These are phyloP conservation scores for Drosophila rhopaloa DNA, from an alignment of 1,140 invertebrate genomes.

Conservation along the genomic window DNA sequence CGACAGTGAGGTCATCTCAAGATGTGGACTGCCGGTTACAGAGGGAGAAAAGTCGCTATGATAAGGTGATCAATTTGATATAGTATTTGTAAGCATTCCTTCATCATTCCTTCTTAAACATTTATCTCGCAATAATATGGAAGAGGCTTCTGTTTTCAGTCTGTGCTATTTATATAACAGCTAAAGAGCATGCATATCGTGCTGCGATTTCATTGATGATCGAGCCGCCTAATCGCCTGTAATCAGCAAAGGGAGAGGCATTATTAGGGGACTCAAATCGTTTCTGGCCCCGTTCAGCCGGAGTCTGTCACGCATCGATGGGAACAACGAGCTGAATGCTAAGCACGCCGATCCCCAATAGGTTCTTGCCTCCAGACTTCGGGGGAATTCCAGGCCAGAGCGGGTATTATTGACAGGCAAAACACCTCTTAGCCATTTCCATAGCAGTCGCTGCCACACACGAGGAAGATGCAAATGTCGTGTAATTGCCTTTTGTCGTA, in stretches of 20 bases:
- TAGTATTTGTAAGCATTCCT: too few species aligned
- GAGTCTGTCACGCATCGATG: constrained; percentile 49
- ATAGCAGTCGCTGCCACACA: constrained; percentile 27
- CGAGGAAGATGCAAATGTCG: constrained; percentile 49
- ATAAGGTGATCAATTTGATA: too few species aligned
- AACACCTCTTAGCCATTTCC: constrained; percentile 55
- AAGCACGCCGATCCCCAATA: constrained; percentile 45
- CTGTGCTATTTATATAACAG: not conserved
- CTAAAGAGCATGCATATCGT: constrained; percentile 10
- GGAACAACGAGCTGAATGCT: constrained; percentile 43
- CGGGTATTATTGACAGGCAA: constrained; percentile 31
- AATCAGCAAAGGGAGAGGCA: constrained; percentile 60
- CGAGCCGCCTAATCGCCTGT: constrained; percentile 58
- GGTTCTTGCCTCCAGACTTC: constrained; percentile 27
- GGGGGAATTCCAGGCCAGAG: constrained; percentile 44
- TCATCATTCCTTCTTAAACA: too few species aligned
- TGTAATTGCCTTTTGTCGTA: constrained; percentile 55
- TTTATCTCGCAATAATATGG: too few species aligned
- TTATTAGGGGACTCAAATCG: constrained; percentile 21
- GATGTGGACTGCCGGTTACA: not conserved
- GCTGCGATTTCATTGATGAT: constrained; percentile 60
- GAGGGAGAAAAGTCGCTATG: not conserved
- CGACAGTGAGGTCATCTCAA: constrained; percentile 38
- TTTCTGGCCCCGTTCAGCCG: constrained; percentile 3
- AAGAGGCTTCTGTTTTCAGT: too few species aligned